Conservation (phyloP, 2,888 invertebrate genomes). For the Acanthosepion pharaonis region DNA sequence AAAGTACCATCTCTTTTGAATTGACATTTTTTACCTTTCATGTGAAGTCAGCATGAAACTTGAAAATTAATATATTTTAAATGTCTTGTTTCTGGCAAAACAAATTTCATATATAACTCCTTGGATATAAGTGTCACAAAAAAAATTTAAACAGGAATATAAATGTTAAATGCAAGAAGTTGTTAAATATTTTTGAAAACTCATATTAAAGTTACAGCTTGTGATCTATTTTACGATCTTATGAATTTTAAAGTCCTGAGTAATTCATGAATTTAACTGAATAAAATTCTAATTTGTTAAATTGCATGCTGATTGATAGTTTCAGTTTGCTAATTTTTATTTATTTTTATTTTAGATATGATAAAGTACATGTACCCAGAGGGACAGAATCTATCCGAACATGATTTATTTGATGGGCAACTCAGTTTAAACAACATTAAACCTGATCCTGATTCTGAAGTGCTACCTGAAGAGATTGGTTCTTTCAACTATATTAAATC, state of each 20-base stretch:
- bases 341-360: constrained; percentile 60
- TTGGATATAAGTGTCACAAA: too few species aligned
- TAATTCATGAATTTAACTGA: neutral
- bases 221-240: neutral
- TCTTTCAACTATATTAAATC: constrained; percentile 36
- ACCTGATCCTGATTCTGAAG: constrained; percentile 35
- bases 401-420: constrained; percentile 59
- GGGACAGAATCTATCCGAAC: constrained; percentile 50
- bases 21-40: too few species aligned
- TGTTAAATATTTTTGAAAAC: too few species aligned
- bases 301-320: neutral
- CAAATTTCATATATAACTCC: too few species aligned
- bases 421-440: constrained; percentile 49
- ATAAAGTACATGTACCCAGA: constrained; percentile 67
- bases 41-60: too few species aligned
- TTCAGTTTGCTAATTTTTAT: neutral
- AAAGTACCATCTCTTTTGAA: too few species aligned
- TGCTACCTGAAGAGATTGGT: constrained; percentile 13
- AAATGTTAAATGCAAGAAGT: too few species aligned
- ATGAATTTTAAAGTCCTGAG: neutral
- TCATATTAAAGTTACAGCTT: too few species aligned
- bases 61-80: too few species aligned
- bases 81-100: too few species aligned
- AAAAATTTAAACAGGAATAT: too few species aligned
- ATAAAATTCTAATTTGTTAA: neutral